Conservation (phyloP, 2,113 vertebrate genomes). For the Alethe castanea region DNA sequence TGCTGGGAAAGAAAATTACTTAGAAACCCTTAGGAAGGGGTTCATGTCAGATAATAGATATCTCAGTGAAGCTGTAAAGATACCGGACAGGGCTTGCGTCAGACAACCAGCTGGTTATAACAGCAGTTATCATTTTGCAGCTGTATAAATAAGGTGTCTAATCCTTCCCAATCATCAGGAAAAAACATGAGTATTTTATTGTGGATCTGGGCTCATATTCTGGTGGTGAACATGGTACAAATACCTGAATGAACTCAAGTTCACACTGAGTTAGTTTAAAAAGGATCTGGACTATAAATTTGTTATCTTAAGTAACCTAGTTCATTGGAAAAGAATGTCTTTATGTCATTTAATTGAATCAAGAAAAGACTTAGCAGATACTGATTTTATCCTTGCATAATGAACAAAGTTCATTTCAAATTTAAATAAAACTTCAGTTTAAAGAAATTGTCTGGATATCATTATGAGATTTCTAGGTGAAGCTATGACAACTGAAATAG, state of each 20-base stretch:
- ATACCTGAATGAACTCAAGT: not conserved
- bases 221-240: not conserved
- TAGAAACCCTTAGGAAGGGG: not conserved
- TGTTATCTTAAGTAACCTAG: not conserved
- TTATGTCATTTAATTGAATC: not conserved
- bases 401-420: not conserved
- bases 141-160: not conserved
- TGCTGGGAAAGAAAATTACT: not conserved
- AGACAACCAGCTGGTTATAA: not conserved
- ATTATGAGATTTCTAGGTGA: not conserved
- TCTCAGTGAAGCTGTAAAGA: not conserved
- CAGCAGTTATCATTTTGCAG: not conserved
- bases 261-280: not conserved
- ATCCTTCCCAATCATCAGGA: not conserved
- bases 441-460: not conserved
- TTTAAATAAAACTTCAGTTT: not conserved
- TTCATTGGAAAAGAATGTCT: not conserved
- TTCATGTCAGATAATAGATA: not conserved
- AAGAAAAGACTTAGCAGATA: not conserved
- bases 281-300: not conserved
- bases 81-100: not conserved
- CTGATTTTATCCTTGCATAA: not conserved
- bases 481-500: not conserved
- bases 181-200: rapidly evolving
- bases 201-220: not conserved